Base-by-base conservation (phyloP, 2,888 invertebrate species). In the Suillia variegata region DNA sequence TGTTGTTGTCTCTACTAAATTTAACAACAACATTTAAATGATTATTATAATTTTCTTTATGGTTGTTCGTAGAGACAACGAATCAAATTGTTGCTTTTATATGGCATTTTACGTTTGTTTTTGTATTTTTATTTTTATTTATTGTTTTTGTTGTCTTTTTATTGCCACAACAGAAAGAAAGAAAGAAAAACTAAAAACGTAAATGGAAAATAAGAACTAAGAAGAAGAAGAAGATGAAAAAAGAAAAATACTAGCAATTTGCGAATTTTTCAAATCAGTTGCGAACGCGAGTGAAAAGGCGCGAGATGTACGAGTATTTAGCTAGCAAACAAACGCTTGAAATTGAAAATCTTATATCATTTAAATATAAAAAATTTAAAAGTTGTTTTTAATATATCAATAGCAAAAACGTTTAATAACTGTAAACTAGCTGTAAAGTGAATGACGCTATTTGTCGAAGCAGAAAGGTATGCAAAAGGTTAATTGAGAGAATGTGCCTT, bases 291-390 rank as follows among this genome's bases (percentile, higher is more conserved):
- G 62, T 57, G 60, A 51, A 56, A 52, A 57, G 56, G 55, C 52
- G 55, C 62, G 60, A 62, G 58, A 64, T 64, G 62, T 61, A 42
- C n/a, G n/a, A n/a, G n/a, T n/a, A n/a, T n/a, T n/a, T n/a, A n/a
- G n/a, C n/a, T 42, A 47, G 33, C 51, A 58, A 58, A 54, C 55
- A 31, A 45, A 45, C 45, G 17, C 20, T 45, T 13, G n/a, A n/a
- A n/a, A 45, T 5, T 45, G 18, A 45, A 10, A 20, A 51, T 51
- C 18, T 42, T 31, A 59, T 61, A 57, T 58, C 47, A 18, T 57
- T 47, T 48, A 55, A 55, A 45, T 62, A 58, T 56, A 58, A 33
- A 52, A 60, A 60, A 60, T 49, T 53, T 5, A 61, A 61, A 61
- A n/a, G n/a, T n/a, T n/a, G n/a, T n/a, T n/a, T n/a, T n/a, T n/a